Evolutionary conservation across 2,797 vertebrate species (phyloP).

Genomic region (Phoebastria nigripes): DNA sequence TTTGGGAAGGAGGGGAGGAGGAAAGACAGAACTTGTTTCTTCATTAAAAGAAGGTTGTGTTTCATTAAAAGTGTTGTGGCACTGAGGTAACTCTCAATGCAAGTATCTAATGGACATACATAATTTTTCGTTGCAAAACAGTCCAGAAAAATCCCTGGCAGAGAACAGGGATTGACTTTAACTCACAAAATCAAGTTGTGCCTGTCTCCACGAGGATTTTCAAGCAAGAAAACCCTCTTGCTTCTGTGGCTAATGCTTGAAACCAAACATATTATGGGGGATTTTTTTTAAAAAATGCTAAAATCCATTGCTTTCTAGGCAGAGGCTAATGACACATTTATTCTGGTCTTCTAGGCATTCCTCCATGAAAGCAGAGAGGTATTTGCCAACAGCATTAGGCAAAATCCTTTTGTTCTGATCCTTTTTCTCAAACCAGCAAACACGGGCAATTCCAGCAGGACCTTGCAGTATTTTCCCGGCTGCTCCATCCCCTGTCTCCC

Average conservation of each 20-base stretch:
- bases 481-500: neutral
- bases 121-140: neutral
- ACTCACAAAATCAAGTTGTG: neutral
- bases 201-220: neutral
- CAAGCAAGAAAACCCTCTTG: neutral
- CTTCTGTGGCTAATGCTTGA: neutral
- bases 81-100: neutral
- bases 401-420: neutral
- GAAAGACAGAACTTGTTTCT: neutral
- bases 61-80: neutral
- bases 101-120: neutral
- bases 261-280: neutral
- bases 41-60: neutral
- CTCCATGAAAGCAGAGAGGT: neutral
- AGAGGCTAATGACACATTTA: neutral
- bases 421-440: neutral
- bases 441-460: neutral
- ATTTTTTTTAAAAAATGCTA: neutral
- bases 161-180: neutral
- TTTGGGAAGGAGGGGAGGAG: neutral
- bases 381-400: neutral
- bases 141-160: neutral
- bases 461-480: neutral
- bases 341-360: neutral
- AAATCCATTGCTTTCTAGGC: neutral